Base-by-base conservation (phyloP, 2,113 vertebrate genomes). In the Austrofundulus limnaeus region DNA sequence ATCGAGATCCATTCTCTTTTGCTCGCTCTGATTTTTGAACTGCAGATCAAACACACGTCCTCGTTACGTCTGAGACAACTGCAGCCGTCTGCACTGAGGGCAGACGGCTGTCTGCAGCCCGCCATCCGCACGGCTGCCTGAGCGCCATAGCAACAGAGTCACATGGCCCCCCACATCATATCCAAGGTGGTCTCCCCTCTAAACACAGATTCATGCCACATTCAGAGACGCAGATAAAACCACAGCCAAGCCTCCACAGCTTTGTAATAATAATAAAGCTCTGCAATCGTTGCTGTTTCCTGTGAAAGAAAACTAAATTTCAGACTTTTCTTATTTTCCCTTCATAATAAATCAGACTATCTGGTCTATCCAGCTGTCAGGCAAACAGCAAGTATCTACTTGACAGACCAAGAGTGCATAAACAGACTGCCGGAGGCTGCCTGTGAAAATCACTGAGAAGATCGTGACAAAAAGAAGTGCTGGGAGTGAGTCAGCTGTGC, bases 101-200 rank as follows among this genome's bases (percentile, higher is more conserved):
- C n/a, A n/a, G n/a, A n/a, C n/a, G n/a, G n/a, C n/a, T n/a, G 65
- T 72, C 72, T 72, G 71, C 51, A 75, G 74, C 77, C 75, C 72
- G 72, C 66, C 83, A 85, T 84, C 83, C 70, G 72, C 84, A 81
- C 46, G 66, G 72, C 77, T 85, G 82, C 77, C 72, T 70, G 43
- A 84, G 81, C 55, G 77, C 84, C 89, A 87, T 89, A 73, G 88
- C 84, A 91, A 91, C 88, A 88, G 88, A 80, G 75, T 88, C 87
- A 87, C 83, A 56, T 88, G 86, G 20, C 31, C 62, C 41, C 49
- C 12, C 54, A 58, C 47, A 47, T 62, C 48, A 20, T 84, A 81
- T 73, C 78, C 52, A 80, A 28, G 75, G 77, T 77, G 78, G 75
- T 81, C 80, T 78, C 79, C 70, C 2, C 61, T 83, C 61, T 72